phyloP scores from a whole-genome alignment of 2,888 invertebrate genomes.

The Halocaridina rubra region DNA sequence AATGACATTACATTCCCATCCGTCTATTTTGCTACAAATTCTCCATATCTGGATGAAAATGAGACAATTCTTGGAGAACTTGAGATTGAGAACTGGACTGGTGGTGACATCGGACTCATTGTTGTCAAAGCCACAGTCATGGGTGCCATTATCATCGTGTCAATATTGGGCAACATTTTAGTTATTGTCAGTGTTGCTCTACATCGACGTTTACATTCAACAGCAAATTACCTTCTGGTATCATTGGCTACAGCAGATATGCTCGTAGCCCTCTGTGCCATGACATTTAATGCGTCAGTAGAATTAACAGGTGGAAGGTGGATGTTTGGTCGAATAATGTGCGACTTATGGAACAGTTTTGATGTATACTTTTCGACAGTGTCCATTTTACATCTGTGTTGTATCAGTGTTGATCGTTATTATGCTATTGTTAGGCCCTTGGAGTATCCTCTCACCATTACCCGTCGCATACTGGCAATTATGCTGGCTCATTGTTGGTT shows the following conservation, averaged over 20 bases:
- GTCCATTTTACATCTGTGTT: slow-evolving; percentile 92
- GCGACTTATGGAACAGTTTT: slow-evolving; percentile 93
- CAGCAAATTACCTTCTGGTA: slow-evolving; percentile 96
- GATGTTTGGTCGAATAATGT: slow-evolving; percentile 90
- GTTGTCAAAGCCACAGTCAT: slow-evolving; percentile 70
- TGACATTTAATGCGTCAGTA: slow-evolving; percentile 91
- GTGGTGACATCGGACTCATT: slow-evolving; percentile 18
- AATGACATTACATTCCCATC: background rate
- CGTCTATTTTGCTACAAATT: background rate
- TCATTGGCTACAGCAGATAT: slow-evolving; percentile 94
- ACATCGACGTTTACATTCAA: slow-evolving; percentile 84
- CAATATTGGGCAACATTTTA: slow-evolving; percentile 90
- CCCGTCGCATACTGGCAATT: slow-evolving; percentile 74
- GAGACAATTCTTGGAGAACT: slow-evolving; percentile 3
- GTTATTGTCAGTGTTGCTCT: slow-evolving; percentile 94
- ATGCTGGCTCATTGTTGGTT: slow-evolving; percentile 74
- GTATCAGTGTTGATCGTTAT: slow-evolving; percentile 80
- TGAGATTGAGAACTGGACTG: background rate
- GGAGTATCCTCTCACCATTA: slow-evolving; percentile 94
- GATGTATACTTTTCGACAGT: slow-evolving; percentile 71
- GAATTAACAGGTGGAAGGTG: slow-evolving; percentile 86
- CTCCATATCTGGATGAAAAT: background rate
- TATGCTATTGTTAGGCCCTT: slow-evolving; percentile 93
- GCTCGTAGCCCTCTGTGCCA: slow-evolving; percentile 89
- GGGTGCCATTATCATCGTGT: slow-evolving; percentile 87